These are phyloP conservation scores for Drosophila subpulchrella DNA, from an alignment of 1,140 invertebrate genomes.

Conservation along the genomic window DNA sequence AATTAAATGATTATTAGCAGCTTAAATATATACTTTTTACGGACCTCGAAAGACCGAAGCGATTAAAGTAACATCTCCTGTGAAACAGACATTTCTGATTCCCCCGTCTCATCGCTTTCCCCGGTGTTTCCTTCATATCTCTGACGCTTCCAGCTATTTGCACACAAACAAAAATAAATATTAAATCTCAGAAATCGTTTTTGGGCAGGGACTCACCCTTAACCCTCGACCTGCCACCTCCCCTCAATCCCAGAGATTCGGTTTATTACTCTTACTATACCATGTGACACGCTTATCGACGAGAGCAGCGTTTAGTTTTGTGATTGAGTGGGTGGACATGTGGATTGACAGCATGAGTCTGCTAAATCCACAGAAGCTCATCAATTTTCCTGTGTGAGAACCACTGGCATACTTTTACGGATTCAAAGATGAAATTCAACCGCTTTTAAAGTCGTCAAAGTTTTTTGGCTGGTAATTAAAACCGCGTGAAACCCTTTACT, in stretches of 20 bases:
- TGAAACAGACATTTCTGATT: slow-evolving; percentile 10
- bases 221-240: background rate
- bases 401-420: slow-evolving; percentile 5
- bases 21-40: background rate
- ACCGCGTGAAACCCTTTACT: slow-evolving; percentile 61
- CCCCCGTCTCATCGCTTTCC: slow-evolving; percentile 1
- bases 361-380: slow-evolving; percentile 74
- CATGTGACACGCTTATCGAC: slow-evolving; percentile 74
- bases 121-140: slow-evolving; percentile 30
- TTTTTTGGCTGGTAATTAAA: slow-evolving; percentile 62
- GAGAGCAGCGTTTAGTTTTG: slow-evolving; percentile 71
- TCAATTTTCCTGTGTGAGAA: slow-evolving; percentile 13
- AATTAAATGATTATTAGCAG: too few species aligned
- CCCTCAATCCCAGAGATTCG: slow-evolving; percentile 18
- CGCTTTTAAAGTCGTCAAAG: slow-evolving; percentile 51
- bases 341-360: slow-evolving; percentile 83
- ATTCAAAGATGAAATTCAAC: slow-evolving; percentile 14
- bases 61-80: slow-evolving; percentile 25
- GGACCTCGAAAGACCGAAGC: background rate
- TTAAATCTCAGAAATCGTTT: slow-evolving; percentile 81
- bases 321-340: slow-evolving; percentile 83
- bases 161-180: slow-evolving; percentile 84
- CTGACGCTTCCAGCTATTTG: slow-evolving; percentile 79
- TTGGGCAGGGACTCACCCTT: slow-evolving; percentile 30
- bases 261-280: slow-evolving; percentile 47